Evolutionary conservation across 2,888 invertebrate species (phyloP), one percentile per base, ranked within the genome.

Genomic region (Phasia obesa): DNA sequence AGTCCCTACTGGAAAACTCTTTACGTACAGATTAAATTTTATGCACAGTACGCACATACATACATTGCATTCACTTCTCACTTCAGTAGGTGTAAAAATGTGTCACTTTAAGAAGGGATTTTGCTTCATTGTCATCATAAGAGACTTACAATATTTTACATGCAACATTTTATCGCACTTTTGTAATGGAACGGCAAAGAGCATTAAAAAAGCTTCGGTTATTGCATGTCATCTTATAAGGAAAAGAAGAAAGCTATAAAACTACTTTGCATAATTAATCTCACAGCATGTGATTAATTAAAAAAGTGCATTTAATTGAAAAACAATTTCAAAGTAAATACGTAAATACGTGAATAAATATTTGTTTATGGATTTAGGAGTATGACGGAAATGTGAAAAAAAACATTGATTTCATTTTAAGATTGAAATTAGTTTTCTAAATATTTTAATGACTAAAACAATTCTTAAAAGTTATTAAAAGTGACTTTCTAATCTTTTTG

Each of bases 81-180:
- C 55, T 23, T 65, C 74, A 47, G 64, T 74, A 65, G 64, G 74
- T 74, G 74, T 65, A 64, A 64, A 65, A 65, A 65, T 53, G 73
- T 74, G 53, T 74, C 73, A 64, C 31, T 17, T 44, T 17, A 35
- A 74, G 55, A 65, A 74, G 55, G 64, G 64, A 74, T 74, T 65
- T 64, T 19, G 7, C 21, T 23, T 11, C 15, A 42, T 73, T 65
- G 47, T 47, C 64, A 23, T 65, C 57, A 47, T 17, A 19, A 53
- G 17, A 31, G n/a, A 19, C 42, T 23, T 53, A 31, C 17, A 47
- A 47, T 55, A 62, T 38, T 74, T 47, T 44, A 55, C 74, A 74
- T 74, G 64, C 74, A 64, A 73, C 51, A 73, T 62, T 51, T 62
- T 62, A 27, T 62, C 6, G n/a, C 42, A 62, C 25, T 25, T 13